phyloP scores from a whole-genome alignment of 2,113 vertebrate genomes.

The Marmota flaviventris region DNA sequence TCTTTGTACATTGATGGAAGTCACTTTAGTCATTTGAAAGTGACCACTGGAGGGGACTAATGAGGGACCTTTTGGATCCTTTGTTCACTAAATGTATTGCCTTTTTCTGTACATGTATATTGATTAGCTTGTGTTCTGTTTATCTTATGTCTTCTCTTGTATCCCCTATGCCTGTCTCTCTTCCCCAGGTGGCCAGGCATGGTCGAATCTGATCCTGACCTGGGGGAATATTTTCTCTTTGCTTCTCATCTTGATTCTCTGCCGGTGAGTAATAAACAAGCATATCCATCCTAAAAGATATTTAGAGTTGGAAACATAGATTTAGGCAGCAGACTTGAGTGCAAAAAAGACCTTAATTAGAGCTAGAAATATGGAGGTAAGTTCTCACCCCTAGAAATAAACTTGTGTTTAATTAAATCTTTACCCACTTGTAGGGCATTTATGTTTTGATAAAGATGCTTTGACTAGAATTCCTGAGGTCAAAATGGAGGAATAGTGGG shows the following conservation, averaged over 20 bases:
- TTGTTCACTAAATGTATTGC: constrained; percentile 6
- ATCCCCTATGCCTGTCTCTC: background rate
- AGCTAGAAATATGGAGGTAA: constrained; percentile 37
- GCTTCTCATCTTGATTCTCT: constrained; percentile 79
- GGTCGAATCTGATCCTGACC: constrained; percentile 87
- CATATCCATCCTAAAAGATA: background rate
- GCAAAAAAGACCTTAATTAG: constrained; percentile 46
- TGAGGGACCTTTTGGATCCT: background rate
- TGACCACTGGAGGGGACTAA: background rate
- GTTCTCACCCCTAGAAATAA: constrained; percentile 22
- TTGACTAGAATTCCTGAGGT: constrained; percentile 56
- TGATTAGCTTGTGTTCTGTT: constrained; percentile 38
- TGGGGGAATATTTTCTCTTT: constrained; percentile 86
- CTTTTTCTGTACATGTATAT: constrained; percentile 20
- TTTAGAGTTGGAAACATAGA: constrained; percentile 46
- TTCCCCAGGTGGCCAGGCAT: constrained; percentile 89
- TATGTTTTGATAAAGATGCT: constrained; percentile 33
- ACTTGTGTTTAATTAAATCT: constrained; percentile 40
- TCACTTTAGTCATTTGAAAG: constrained; percentile 35
- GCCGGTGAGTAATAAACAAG: constrained; percentile 81
- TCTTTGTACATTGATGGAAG: background rate
- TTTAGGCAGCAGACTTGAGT: background rate
- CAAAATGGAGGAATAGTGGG: background rate
- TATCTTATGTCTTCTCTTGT: background rate
- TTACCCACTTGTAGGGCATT: background rate